Evolutionary conservation across 2,113 vertebrate genomes (phyloP).

Genomic region (Gallinago jamesoni): DNA sequence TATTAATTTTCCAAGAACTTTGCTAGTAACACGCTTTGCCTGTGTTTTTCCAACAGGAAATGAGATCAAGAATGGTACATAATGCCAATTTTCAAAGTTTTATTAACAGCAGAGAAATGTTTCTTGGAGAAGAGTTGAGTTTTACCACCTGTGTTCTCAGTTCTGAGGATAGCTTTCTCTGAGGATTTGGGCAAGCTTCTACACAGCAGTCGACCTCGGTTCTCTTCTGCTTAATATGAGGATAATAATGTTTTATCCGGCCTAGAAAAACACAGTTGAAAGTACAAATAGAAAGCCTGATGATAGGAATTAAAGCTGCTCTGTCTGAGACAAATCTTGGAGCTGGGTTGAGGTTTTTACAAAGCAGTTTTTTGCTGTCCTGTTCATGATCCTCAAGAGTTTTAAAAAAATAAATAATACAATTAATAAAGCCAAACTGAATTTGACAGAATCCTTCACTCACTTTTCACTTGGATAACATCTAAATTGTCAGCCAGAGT

Average conservation of each 20-base stretch:
- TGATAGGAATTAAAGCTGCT: neutral
- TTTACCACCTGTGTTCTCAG: conserved; percentile 36
- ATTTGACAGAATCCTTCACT: neutral
- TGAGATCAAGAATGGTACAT: conserved; percentile 17
- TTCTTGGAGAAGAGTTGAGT: conserved; percentile 7
- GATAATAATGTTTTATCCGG: neutral
- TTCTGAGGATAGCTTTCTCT: neutral
- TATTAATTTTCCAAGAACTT: conserved; percentile 51
- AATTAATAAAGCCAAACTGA: neutral
- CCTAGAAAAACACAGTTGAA: neutral
- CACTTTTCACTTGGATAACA: neutral
- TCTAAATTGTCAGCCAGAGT: neutral
- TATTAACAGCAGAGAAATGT: neutral
- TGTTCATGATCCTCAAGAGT: neutral
- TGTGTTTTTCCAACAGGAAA: conserved; percentile 57
- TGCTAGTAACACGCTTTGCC: conserved; percentile 11
- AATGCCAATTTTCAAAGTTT: conserved; percentile 36
- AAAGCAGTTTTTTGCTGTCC: neutral
- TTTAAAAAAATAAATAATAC: neutral
- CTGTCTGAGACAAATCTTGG: neutral
- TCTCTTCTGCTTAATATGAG: neutral
- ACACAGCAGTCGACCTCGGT: neutral
- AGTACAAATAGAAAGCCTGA: neutral
- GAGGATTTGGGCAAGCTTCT: neutral
- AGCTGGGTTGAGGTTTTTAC: neutral